Evolutionary conservation across 2,888 invertebrate species (phyloP), one percentile per base, ranked within the genome.

Genomic region (Anorthoa munda): DNA sequence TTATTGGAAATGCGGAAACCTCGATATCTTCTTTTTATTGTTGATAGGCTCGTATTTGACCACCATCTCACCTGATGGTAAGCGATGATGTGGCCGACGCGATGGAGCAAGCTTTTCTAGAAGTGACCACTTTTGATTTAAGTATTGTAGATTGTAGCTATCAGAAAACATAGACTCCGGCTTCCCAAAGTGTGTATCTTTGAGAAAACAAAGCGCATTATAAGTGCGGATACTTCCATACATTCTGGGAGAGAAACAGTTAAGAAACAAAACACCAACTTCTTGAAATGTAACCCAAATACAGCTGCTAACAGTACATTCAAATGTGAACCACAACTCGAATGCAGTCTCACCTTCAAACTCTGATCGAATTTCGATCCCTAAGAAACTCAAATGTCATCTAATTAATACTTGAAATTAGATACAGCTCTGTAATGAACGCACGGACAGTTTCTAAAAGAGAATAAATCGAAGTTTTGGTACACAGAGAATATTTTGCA

Each of bases 311-410:
- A 76, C 63, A 31, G 75, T 63, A 61, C 15, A 67, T 76, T 56
- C n/a, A 45, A 65, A 66, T 68, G 55, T 66, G 61, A 68, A 82
- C 78, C 46, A 21, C 17, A 26, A 23, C 21, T 51, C 26, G 9
- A 55, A n/a, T 61, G 59, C 61, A 68, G 68, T 76, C 71, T 79
- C 60, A 82, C 86, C 85, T 83, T 84, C 77, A 66, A 50, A 83
- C 51, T 70, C 39, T 21, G 86, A 75, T 86, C 72, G 60, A 76
- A 73, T 86, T 84, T 78, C 85, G 48, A 77, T 75, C 31, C 74
- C 58, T 75, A 48, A 53, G 26, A 65, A 75, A 77, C 69, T 79
- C 48, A 68, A 79, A 79, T 86, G 46, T 86, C 73, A 60, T 77
- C 70, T 77, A 72, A 84, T 84, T 77, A 76, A 63, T 76, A 76